A percentile compares a stretch with the other conserved stretches of the same genome.
Evolutionary conservation across 2,888 invertebrate genomes (phyloP).

Genomic region (Xylota sylvarum): DNA sequence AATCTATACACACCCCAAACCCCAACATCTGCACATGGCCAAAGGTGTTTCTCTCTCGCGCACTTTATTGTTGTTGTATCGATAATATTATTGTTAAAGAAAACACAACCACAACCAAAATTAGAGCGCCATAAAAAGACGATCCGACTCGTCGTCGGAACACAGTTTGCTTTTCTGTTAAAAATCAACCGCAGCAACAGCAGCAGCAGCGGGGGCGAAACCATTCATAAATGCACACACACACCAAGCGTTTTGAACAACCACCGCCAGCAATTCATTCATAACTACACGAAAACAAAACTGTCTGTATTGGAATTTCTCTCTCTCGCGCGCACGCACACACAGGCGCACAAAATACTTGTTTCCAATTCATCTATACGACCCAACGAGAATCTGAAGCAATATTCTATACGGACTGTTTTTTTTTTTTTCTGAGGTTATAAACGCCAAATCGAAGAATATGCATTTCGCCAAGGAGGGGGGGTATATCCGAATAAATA

Average conservation of each 20-base stretch:
- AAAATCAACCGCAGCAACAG: constrained; percentile 32
- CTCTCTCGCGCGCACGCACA: constrained; percentile 47
- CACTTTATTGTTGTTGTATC: constrained; percentile 29
- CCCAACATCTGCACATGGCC: constrained; percentile 61
- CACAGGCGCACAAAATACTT: constrained; percentile 46
- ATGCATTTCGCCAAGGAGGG: constrained; percentile 45
- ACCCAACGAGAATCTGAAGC: constrained; percentile 52
- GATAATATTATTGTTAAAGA: constrained; percentile 39
- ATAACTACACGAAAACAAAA: constrained; percentile 73
- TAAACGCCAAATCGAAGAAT: constrained; percentile 61
- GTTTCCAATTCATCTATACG: constrained; percentile 52
- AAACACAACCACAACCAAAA: constrained; percentile 46
- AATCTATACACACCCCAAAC: constrained; percentile 40
- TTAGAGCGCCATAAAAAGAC: constrained; percentile 64
- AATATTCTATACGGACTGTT: constrained; percentile 38
- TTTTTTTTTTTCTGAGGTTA: constrained; percentile 54
- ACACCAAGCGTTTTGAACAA: constrained; percentile 32
- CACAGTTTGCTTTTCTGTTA: constrained; percentile 42
- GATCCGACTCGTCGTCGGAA: not conserved
- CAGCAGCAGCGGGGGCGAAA: constrained; percentile 61
- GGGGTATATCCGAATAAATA: constrained; percentile 12
- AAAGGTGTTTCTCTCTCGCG: constrained; percentile 50
- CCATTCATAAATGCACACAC: constrained; percentile 72
- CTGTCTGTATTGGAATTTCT: constrained; percentile 73
- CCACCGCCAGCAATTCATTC: constrained; percentile 68